Percentiles rank a stretch among this genome's conserved stretches.
These are phyloP conservation scores for Nesidiocoris tenuis DNA, from an alignment of 2,888 invertebrate genomes.

Conservation along the genomic window DNA sequence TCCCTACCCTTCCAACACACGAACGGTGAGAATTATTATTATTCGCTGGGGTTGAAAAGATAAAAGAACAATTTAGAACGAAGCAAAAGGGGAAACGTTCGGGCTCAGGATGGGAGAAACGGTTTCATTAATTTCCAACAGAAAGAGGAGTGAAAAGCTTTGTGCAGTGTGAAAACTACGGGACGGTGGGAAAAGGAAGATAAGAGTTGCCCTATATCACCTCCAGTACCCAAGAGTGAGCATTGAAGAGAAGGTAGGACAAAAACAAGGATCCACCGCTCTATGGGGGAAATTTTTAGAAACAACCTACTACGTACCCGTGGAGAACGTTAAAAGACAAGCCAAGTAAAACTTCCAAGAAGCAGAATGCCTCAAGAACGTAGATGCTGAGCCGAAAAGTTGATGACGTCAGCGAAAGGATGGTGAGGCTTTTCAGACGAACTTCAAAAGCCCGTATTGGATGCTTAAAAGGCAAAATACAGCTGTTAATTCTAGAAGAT, in stretches of 20 bases:
- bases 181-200: slow-evolving; percentile 2
- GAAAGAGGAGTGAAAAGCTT: slow-evolving; percentile 16
- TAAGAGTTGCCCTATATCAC: slow-evolving; percentile 40
- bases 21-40: slow-evolving; percentile 39
- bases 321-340: too few species aligned
- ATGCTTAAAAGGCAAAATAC: too few species aligned
- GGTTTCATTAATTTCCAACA: slow-evolving; percentile 37
- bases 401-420: too few species aligned
- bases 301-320: too few species aligned
- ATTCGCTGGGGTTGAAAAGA: slow-evolving; percentile 43
- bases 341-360: too few species aligned
- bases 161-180: slow-evolving; percentile 10
- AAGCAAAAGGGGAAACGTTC: not conserved
- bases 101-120: slow-evolving; percentile 33
- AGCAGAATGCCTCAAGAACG: too few species aligned
- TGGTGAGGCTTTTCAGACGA: too few species aligned
- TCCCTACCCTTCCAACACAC: slow-evolving; percentile 4
- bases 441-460: too few species aligned
- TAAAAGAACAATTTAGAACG: slow-evolving; percentile 43
- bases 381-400: too few species aligned
- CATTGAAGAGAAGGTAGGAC: not conserved
- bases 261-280: too few species aligned
- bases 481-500: too few species aligned
- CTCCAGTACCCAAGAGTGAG: not conserved
- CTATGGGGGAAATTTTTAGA: too few species aligned